phyloP scores from a whole-genome alignment of 2,888 invertebrate genomes.

The Caenorhabditis virilis region DNA sequence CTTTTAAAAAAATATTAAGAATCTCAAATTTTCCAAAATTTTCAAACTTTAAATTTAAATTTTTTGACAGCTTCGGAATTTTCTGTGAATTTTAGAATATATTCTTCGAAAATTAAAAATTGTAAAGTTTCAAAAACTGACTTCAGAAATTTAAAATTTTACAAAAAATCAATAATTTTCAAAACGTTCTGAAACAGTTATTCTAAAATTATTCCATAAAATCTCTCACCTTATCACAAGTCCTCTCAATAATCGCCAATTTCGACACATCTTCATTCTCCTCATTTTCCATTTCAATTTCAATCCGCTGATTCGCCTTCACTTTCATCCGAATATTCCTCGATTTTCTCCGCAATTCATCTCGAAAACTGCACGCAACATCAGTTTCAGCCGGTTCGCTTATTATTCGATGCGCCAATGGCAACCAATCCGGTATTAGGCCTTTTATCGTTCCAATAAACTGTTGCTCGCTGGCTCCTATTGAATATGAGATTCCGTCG shows the following conservation, averaged over 20 bases:
- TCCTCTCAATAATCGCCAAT: conserved; percentile 7
- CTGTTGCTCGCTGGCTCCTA: conserved; percentile 19
- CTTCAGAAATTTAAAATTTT: no score
- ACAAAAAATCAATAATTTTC: no score
- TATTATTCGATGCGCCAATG: conserved; percentile 4
- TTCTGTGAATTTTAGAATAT: no score
- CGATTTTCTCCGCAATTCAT: conserved; percentile 4
- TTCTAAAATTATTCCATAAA: no score
- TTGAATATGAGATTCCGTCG: conserved; percentile 20
- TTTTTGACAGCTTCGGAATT: no score
- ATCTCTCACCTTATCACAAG: conserved; percentile 13
- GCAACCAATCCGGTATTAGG: conserved; percentile 33
- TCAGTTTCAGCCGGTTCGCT: conserved; percentile 2
- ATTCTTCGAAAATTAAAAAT: no score
- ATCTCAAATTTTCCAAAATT: no score
- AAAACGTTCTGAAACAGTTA: no score
- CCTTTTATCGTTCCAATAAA: conserved; percentile 28
- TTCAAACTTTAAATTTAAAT: no score
- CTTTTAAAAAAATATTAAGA: no score
- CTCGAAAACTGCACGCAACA: conserved; percentile 6
- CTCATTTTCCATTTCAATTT: not conserved
- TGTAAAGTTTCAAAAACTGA: no score
- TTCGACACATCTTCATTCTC: conserved; percentile 3
- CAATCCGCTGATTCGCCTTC: conserved; percentile 1
- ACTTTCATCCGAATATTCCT: conserved; percentile 9